A percentile compares a stretch with the other conserved stretches of the same genome.
These are phyloP conservation scores for Nymphalis urticae DNA, from an alignment of 2,888 invertebrate species.

Conservation along the genomic window DNA sequence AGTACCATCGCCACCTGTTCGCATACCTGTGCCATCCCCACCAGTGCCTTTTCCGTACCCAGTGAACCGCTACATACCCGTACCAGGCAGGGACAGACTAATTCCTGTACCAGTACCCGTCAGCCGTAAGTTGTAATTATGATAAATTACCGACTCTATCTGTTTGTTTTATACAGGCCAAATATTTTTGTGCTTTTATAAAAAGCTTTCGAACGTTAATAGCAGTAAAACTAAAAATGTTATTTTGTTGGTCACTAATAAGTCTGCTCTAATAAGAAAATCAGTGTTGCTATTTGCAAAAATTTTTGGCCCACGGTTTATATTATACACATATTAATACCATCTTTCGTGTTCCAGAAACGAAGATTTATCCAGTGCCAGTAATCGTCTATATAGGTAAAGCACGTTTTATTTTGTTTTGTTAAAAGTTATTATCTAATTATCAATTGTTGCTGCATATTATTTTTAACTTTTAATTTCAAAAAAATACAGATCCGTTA, in stretches of 20 bases:
- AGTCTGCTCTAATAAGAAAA: not conserved
- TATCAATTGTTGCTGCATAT: not conserved
- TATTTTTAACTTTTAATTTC: not conserved
- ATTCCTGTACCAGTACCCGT: constrained; percentile 56
- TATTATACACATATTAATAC: too few species aligned
- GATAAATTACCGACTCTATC: not conserved
- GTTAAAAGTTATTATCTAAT: not conserved
- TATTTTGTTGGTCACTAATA: too few species aligned
- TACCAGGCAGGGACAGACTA: constrained; percentile 56
- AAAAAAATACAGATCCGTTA: constrained; percentile 52
- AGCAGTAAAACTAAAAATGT: too few species aligned
- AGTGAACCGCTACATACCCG: constrained; percentile 52
- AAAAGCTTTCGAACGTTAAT: too few species aligned
- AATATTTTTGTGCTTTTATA: not conserved
- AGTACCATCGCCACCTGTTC: constrained; percentile 53
- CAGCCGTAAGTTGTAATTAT: constrained; percentile 45
- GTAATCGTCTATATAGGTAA: constrained; percentile 63
- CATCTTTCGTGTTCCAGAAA: constrained; percentile 41
- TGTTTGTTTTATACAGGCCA: not conserved
- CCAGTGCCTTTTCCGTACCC: constrained; percentile 53
- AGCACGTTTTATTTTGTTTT: constrained; percentile 26
- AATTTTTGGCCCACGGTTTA: not conserved
- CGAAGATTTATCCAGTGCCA: constrained; percentile 55
- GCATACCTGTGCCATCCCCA: constrained; percentile 56
- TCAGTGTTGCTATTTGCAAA: not conserved